phyloP scores from a whole-genome alignment of 2,888 invertebrate genomes.

The Sipha maydis region DNA sequence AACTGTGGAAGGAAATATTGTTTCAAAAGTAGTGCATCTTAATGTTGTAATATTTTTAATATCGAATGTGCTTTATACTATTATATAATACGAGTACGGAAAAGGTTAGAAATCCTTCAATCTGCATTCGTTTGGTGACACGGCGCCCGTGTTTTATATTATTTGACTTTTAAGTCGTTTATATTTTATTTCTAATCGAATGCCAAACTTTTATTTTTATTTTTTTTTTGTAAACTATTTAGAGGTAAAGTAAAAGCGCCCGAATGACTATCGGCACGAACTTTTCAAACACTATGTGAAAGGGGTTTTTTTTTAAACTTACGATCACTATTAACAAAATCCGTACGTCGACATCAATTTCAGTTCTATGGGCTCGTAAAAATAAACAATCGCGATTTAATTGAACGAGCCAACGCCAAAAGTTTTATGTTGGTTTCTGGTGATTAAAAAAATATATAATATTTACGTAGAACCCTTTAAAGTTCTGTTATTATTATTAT shows the following conservation, averaged over 20 bases:
- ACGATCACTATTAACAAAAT: neutral
- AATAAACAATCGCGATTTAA: slow-evolving; percentile 28
- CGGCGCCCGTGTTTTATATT: neutral
- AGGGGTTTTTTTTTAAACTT: neutral
- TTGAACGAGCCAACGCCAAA: neutral
- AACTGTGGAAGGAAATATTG: too few species aligned
- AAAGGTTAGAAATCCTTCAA: neutral
- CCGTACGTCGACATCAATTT: neutral
- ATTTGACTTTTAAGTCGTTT: slow-evolving; percentile 26
- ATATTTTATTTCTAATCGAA: neutral
- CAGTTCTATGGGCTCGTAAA: slow-evolving; percentile 29
- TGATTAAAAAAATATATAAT: slow-evolving; percentile 37
- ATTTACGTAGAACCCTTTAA: neutral
- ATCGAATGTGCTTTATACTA: neutral
- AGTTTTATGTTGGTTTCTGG: slow-evolving; percentile 2
- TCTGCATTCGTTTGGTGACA: neutral
- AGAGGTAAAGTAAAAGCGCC: neutral
- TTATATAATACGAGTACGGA: neutral
- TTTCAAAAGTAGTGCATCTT: too few species aligned
- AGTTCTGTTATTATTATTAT: slow-evolving; percentile 28
- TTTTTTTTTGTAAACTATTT: neutral
- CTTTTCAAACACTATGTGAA: neutral
- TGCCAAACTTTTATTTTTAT: neutral
- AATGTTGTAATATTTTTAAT: neutral
- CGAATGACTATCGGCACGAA: neutral